These are phyloP conservation scores for Hippocampus comes DNA, from an alignment of 2,113 vertebrate genomes.

Conservation along the genomic window DNA sequence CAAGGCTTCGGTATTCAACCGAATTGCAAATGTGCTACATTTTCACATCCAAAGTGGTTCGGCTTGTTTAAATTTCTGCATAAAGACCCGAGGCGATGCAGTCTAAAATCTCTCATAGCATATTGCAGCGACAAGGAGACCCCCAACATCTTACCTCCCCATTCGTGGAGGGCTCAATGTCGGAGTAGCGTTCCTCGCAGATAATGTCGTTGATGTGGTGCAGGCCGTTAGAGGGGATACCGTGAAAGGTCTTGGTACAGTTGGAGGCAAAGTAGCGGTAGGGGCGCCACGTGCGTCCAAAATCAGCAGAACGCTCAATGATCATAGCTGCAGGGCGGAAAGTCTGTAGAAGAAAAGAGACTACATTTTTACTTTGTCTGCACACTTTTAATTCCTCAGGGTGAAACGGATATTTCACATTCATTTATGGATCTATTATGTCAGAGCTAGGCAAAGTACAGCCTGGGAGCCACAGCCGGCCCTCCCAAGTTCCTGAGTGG, in stretches of 20 bases:
- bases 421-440: no score
- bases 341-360: constrained; percentile 65
- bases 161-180: constrained; percentile 82
- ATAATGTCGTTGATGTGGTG: constrained; percentile 76
- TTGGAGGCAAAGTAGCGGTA: constrained; percentile 85
- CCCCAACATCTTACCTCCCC: constrained; percentile 71
- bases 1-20: no score
- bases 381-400: neutral
- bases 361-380: neutral
- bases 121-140: neutral
- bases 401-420: no score
- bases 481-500: no score
- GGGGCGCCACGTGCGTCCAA: constrained; percentile 77
- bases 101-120: neutral
- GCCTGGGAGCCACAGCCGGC: no score
- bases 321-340: constrained; percentile 84
- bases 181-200: constrained; percentile 83
- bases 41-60: neutral
- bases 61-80: neutral
- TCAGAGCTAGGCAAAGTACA: no score
- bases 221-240: constrained; percentile 55
- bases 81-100: neutral
- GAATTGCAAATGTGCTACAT: neutral
- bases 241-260: constrained; percentile 79
- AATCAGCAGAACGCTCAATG: constrained; percentile 78